Evolutionary conservation across 1,140 invertebrate genomes (phyloP).

Genomic region (Nephotettix cincticeps): DNA sequence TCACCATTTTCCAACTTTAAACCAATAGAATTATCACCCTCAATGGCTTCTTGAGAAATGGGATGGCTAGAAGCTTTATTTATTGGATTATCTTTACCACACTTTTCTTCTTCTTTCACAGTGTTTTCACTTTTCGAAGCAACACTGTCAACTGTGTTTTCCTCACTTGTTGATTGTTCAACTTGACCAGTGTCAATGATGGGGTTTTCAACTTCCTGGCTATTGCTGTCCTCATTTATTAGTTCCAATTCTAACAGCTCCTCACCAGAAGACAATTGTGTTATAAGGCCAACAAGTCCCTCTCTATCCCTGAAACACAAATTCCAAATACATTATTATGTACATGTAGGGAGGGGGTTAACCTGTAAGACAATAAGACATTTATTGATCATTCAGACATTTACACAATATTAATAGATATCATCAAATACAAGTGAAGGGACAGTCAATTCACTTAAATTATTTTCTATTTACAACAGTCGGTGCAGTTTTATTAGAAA

Average conservation of each 20-base stretch:
- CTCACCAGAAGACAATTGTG: constrained; percentile 66
- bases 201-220: constrained; percentile 53
- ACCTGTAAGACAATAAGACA: no score
- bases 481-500: no score
- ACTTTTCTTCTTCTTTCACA: constrained; percentile 15
- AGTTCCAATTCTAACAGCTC: constrained; percentile 55
- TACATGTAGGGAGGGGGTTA: no score
- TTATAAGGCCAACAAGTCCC: constrained; percentile 72
- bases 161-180: constrained; percentile 5
- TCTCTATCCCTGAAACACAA: constrained; percentile 62
- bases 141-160: constrained; percentile 1
- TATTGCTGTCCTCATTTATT: constrained; percentile 66
- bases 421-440: no score
- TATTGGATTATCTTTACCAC: neutral
- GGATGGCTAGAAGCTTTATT: neutral
- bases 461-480: no score
- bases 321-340: no score
- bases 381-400: no score
- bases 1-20: no score
- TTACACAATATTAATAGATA: no score
- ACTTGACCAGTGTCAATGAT: constrained; percentile 52
- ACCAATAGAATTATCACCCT: no score
- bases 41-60: neutral
- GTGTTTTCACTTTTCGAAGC: neutral
- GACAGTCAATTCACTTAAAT: no score